Base-by-base conservation (phyloP, 2,888 invertebrate species). In the Megalurothrips usitatus region DNA sequence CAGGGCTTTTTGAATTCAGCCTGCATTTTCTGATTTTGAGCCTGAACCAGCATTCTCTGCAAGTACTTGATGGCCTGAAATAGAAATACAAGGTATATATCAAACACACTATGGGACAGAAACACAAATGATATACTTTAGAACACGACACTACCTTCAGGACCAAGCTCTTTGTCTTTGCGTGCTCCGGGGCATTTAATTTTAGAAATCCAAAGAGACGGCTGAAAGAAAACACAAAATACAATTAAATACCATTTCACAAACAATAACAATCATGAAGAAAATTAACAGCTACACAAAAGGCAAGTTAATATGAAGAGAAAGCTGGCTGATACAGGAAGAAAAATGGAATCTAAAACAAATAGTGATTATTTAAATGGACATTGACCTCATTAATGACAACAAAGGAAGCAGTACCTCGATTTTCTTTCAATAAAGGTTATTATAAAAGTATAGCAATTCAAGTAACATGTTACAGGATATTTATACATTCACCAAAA, bases 171-270 rank as follows among this genome's bases (percentile, higher is more conserved):
- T 94, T 92, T 84, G 95, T 95, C 86, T 93, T 91, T 19, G 91
- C 90, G 90, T 96, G 94, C 87, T 96, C 96, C 80, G 93, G 90
- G 82, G 92, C 91, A 85, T 93, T 92, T 79, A 97, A 88, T 86
- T 95, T 94, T 82, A 97, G 88, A 87, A 96, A 96, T 78, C 97
- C 97, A 90, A 95, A 97, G 86, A 95, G 94, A 43, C 96, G 95
- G 87, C 97, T 97, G 89, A 83, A 91, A 91, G 81, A 83, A 83
- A 83, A 85, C 82, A 81, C 81, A 81, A 82, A 82, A 79, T n/a
- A 78, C 23, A 78, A 68, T 26, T 19, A 26, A 26, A 78, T 34
- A 52, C 81, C 26, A 52, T 75, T 52, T 58, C 75, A 78, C 75
- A 81, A 2, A 82, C 19, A 79, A 19, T 58, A 48, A 80, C 58